These are phyloP conservation scores for fruit fly (Drosophila melanogaster) DNA, from an alignment of 1,140 invertebrate species.

Conservation along the genomic window DNA sequence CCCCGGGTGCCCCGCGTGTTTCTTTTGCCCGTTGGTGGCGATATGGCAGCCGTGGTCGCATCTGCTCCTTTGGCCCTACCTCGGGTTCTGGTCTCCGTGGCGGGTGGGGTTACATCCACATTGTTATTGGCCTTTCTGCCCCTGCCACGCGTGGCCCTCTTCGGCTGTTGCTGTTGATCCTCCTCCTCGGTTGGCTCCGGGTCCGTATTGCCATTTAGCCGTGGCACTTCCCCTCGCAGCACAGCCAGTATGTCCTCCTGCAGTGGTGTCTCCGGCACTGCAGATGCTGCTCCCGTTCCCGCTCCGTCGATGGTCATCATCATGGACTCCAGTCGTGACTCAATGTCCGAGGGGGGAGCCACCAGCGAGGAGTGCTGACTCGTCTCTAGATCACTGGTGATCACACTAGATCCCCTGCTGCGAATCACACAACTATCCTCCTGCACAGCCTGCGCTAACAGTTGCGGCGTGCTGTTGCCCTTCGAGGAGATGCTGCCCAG, in stretches of 20 bases:
- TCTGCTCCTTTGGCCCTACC: slow-evolving; percentile 49
- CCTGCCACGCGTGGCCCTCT: slow-evolving; percentile 56
- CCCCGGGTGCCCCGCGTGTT: slow-evolving; percentile 58
- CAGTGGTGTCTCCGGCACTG: slow-evolving; percentile 57
- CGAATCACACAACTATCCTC: slow-evolving; percentile 82
- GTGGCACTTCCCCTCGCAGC: slow-evolving; percentile 66
- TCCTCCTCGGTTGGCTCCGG: slow-evolving; percentile 1
- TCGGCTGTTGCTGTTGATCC: slow-evolving; percentile 35
- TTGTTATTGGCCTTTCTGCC: slow-evolving; percentile 42
- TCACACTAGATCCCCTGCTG: slow-evolving; percentile 81
- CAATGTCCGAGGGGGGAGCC: slow-evolving; percentile 83
- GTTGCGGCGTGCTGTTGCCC: slow-evolving; percentile 76
- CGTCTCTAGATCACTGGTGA: slow-evolving; percentile 82
- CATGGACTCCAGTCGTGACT: slow-evolving; percentile 80
- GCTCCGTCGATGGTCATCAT: slow-evolving; percentile 81
- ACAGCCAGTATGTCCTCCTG: slow-evolving; percentile 82
- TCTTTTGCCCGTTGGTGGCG: slow-evolving; percentile 39
- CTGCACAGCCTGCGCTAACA: slow-evolving; percentile 67
- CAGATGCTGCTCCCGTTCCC: neutral
- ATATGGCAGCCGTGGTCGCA: slow-evolving; percentile 2
- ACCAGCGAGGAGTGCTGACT: slow-evolving; percentile 83
- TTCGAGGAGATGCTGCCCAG: slow-evolving; percentile 84
- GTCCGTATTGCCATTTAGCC: slow-evolving; percentile 56
- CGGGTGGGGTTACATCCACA: slow-evolving; percentile 12
- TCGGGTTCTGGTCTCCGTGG: slow-evolving; percentile 46